phyloP scores from a whole-genome alignment of 2,113 vertebrate genomes.

The Alosa alosa region DNA sequence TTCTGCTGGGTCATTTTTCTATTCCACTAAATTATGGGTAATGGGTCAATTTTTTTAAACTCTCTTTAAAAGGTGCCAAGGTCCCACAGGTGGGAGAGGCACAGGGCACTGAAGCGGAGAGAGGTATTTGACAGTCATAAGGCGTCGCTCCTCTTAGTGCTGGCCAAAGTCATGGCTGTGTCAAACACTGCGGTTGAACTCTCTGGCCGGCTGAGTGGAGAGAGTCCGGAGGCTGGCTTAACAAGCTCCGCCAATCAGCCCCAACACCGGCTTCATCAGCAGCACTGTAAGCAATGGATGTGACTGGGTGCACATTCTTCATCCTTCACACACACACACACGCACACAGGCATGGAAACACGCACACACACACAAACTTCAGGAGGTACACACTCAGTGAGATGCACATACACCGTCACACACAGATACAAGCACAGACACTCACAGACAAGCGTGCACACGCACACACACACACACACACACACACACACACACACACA shows the following conservation, averaged over 20 bases:
- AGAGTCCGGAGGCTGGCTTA: conserved; percentile 52
- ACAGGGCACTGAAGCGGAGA: not conserved
- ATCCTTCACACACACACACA: not conserved
- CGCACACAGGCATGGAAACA: not conserved
- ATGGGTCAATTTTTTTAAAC: not conserved
- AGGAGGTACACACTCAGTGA: not conserved
- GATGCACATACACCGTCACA: not conserved
- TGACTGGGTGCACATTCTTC: not conserved
- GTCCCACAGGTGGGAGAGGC: conserved; percentile 15
- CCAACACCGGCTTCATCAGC: conserved; percentile 30
- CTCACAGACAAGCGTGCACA: not conserved
- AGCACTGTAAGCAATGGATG: conserved; percentile 15
- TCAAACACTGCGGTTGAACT: conserved; percentile 46
- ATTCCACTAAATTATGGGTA: not conserved
- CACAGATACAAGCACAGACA: not conserved
- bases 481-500: not conserved
- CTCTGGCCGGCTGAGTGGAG: conserved; percentile 52
- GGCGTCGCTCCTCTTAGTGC: conserved; percentile 26
- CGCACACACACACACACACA: conserved; percentile 15
- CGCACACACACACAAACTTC: not conserved
- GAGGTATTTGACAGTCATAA: conserved; percentile 47
- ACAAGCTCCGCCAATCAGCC: conserved; percentile 49
- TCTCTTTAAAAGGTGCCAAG: conserved; percentile 25
- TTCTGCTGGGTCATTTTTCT: not conserved
- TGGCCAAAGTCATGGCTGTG: conserved; percentile 41